These are phyloP conservation scores for Rhinichthys klamathensis DNA, from an alignment of 2,113 vertebrate genomes.

Conservation along the genomic window DNA sequence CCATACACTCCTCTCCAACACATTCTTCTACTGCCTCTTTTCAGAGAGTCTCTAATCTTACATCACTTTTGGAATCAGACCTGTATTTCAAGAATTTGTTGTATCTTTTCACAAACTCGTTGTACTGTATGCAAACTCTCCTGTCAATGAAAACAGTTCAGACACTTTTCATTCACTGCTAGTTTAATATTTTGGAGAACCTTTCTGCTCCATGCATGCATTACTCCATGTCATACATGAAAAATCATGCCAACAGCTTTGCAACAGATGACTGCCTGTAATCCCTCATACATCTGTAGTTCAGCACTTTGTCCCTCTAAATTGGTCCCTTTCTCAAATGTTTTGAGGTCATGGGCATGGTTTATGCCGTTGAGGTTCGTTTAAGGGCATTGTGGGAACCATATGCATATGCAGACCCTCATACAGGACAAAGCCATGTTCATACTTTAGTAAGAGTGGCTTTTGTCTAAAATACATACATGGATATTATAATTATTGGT, in stretches of 20 bases:
- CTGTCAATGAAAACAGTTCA: neutral
- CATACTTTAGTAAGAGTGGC: neutral
- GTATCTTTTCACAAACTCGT: neutral
- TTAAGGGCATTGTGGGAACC: slow-evolving; percentile 34
- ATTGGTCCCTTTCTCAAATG: slow-evolving; percentile 41
- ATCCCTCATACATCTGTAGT: slow-evolving; percentile 47
- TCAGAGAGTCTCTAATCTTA: neutral
- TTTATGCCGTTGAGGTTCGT: slow-evolving; percentile 33
- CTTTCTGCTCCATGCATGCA: slow-evolving; percentile 31
- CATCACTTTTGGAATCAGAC: neutral
- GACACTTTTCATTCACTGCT: slow-evolving; percentile 28
- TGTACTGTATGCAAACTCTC: neutral
- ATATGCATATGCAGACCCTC: slow-evolving; percentile 28
- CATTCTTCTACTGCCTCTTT: neutral
- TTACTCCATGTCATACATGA: slow-evolving; percentile 51
- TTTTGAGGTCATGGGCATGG: slow-evolving; percentile 24
- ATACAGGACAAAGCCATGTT: slow-evolving; percentile 55
- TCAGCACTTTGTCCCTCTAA: slow-evolving; percentile 19
- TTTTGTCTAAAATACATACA: neutral
- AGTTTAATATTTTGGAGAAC: slow-evolving; percentile 30
- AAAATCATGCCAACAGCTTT: slow-evolving; percentile 50
- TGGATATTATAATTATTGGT: neutral
- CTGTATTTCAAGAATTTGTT: neutral
- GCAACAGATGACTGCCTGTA: slow-evolving; percentile 55
- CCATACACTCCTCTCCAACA: neutral